Conservation (phyloP, 2,888 invertebrate genomes). For the Perizoma affinitatum region DNA sequence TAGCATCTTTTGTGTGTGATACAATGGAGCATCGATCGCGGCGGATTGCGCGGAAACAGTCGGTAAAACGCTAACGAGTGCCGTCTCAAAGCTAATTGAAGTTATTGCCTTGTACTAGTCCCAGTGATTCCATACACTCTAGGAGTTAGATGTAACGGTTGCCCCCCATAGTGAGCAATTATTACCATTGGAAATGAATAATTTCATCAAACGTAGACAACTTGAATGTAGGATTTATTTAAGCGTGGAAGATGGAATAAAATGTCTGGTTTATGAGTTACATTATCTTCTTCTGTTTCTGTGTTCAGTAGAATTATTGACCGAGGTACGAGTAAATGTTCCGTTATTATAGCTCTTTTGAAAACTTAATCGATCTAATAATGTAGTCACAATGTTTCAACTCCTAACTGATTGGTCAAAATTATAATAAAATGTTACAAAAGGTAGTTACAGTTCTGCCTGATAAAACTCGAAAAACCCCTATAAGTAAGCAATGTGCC, state of each 20-base stretch:
- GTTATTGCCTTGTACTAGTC: constrained; percentile 56
- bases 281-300: no score
- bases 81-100: constrained; percentile 69
- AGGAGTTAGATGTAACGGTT: constrained; percentile 24
- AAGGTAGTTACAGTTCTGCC: no score
- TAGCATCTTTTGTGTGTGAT: constrained; percentile 72
- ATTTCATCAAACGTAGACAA: constrained; percentile 18
- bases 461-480: no score
- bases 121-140: constrained; percentile 31
- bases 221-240: constrained; percentile 19
- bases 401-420: no score
- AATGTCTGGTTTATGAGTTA: background rate
- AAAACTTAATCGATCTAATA: no score
- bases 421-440: no score
- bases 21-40: constrained; percentile 78
- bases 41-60: constrained; percentile 65
- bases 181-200: constrained; percentile 27
- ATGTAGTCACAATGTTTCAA: no score
- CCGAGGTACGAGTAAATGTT: no score
- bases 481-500: no score
- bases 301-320: no score
- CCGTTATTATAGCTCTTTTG: no score
- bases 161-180: constrained; percentile 23
- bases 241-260: constrained; percentile 13
- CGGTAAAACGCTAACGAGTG: constrained; percentile 69